phyloP scores from a whole-genome alignment of 2,888 invertebrate genomes.

The Lampropteryx suffumata region DNA sequence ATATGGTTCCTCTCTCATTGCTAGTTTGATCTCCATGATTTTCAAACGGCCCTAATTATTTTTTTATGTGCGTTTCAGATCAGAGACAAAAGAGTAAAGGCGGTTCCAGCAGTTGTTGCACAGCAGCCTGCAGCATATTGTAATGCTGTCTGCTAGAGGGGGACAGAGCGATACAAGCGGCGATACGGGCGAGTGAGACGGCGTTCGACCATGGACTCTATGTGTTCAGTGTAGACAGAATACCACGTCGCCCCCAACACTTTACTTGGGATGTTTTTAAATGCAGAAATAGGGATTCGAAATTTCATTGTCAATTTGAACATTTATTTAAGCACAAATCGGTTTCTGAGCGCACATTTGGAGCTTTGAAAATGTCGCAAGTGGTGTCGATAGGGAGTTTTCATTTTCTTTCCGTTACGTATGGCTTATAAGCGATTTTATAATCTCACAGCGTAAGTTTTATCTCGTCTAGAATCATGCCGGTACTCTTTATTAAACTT shows the following conservation, averaged over 20 bases:
- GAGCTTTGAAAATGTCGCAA: conserved; percentile 64
- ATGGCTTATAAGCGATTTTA: conserved; percentile 64
- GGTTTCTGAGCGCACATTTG: conserved; percentile 53
- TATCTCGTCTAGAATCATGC: conserved; percentile 64
- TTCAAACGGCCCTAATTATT: conserved; percentile 9
- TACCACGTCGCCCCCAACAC: conserved; percentile 47
- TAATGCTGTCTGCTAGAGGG: conserved; percentile 80
- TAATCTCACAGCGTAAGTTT: conserved; percentile 68
- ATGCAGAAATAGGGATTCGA: conserved; percentile 44
- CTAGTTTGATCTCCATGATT: neutral
- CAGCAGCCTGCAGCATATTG: conserved; percentile 96
- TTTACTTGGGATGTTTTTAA: conserved; percentile 65
- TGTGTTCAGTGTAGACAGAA: conserved; percentile 72
- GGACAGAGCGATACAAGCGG: conserved; percentile 47
- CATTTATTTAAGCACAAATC: conserved; percentile 36
- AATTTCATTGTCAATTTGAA: conserved; percentile 45
- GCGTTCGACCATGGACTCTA: conserved; percentile 60
- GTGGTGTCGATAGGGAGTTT: conserved; percentile 34
- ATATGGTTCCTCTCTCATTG: neutral
- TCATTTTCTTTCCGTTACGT: conserved; percentile 38
- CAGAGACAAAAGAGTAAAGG: conserved; percentile 98
- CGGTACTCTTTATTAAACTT: conserved; percentile 48
- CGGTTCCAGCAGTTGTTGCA: conserved; percentile 97
- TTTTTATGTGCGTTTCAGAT: conserved; percentile 85
- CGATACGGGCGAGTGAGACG: conserved; percentile 49